Evolutionary conservation across 2,797 vertebrate species (phyloP).

Genomic region (Periophthalmus magnuspinnatus): DNA sequence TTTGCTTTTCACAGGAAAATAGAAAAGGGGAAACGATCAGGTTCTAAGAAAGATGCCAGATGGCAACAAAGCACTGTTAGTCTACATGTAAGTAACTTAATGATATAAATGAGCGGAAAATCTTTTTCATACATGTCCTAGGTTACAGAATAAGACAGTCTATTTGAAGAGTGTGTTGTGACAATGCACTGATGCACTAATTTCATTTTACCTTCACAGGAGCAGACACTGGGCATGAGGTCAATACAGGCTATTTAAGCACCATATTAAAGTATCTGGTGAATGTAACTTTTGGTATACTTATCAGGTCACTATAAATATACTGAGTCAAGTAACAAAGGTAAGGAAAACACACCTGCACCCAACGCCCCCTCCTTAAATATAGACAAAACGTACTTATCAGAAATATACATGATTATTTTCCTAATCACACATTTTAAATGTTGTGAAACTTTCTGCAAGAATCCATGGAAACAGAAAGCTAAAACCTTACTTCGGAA

Average conservation of each 20-base stretch:
- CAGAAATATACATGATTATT: background rate
- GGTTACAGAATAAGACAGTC: no score
- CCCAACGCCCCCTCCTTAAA: no score
- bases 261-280: background rate
- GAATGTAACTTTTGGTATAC: background rate
- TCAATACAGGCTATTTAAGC: background rate
- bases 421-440: background rate
- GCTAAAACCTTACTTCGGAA: no score
- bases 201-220: background rate
- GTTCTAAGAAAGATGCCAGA: background rate
- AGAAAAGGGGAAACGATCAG: background rate
- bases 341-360: background rate
- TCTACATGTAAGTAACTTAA: background rate
- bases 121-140: background rate
- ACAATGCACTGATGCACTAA: background rate
- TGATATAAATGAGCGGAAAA: background rate
- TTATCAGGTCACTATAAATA: background rate
- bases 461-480: no score
- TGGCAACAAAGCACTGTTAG: background rate
- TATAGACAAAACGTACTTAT: no score
- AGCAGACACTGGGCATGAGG: background rate
- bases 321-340: background rate
- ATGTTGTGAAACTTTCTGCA: no score
- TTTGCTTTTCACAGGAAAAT: background rate
- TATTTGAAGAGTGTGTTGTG: background rate